Evolutionary conservation across 2,888 invertebrate species (phyloP).

Genomic region (Anodontia alba): DNA sequence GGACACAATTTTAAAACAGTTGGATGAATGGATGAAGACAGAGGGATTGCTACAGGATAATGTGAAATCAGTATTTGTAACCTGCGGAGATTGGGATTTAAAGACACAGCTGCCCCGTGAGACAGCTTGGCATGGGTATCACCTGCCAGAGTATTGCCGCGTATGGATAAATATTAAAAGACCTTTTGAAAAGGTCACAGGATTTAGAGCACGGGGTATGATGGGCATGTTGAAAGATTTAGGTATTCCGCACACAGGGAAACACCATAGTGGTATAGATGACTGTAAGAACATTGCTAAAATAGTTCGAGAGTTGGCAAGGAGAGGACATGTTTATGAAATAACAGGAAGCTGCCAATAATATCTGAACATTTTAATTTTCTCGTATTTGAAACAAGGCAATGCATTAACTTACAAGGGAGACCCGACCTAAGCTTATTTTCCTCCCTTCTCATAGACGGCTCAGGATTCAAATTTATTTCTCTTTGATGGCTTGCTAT

Average conservation of each 20-base stretch:
- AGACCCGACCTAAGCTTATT: too few species aligned
- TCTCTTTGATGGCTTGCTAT: too few species aligned
- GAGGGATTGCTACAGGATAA: slow-evolving; percentile 75
- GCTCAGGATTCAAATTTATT: too few species aligned
- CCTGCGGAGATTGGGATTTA: slow-evolving; percentile 88
- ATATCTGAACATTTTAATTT: too few species aligned
- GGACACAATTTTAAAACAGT: slow-evolving; percentile 82
- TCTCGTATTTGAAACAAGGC: too few species aligned
- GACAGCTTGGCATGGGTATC: slow-evolving; percentile 44
- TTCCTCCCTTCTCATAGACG: too few species aligned
- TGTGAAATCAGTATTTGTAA: slow-evolving; percentile 85
- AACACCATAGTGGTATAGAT: slow-evolving; percentile 28
- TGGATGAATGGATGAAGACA: slow-evolving; percentile 85
- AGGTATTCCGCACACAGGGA: slow-evolving; percentile 9
- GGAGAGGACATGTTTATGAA: slow-evolving; percentile 3
- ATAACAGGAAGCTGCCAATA: background rate
- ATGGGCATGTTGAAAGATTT: slow-evolving; percentile 21
- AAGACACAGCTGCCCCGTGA: slow-evolving; percentile 73
- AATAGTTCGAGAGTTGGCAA: slow-evolving; percentile 9
- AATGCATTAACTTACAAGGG: too few species aligned
- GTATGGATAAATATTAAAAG: slow-evolving; percentile 27
- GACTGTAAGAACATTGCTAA: slow-evolving; percentile 23
- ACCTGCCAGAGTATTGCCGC: slow-evolving; percentile 6
- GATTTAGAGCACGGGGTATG: slow-evolving; percentile 9
- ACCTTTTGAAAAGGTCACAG: slow-evolving; percentile 14